Percentiles rank a stretch among this genome's conserved stretches.
Conservation (phyloP, 2,797 vertebrate genomes). For the Lithobates sylvaticus region DNA sequence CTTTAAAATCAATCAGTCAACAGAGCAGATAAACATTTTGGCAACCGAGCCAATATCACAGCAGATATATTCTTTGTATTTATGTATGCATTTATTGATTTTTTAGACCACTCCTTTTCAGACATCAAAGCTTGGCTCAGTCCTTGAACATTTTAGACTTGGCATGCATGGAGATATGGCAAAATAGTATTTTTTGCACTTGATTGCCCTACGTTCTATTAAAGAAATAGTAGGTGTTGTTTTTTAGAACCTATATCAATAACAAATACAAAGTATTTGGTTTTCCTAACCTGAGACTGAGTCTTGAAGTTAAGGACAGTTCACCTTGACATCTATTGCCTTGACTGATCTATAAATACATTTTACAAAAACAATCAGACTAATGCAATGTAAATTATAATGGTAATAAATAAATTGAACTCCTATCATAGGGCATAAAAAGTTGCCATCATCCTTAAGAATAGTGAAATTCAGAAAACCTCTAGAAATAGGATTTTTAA, state of each 20-base stretch:
- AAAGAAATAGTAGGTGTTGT: too few relatives aligned
- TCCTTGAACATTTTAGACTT: background rate
- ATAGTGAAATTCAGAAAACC: too few relatives aligned
- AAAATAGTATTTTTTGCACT: background rate
- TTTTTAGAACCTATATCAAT: background rate
- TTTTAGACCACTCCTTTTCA: background rate
- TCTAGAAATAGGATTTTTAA: too few relatives aligned
- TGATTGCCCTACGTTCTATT: too few relatives aligned
- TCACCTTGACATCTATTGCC: background rate
- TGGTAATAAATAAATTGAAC: too few relatives aligned
- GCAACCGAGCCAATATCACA: background rate
- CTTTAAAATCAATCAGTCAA: too few relatives aligned
- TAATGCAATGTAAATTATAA: background rate
- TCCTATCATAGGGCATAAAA: too few relatives aligned
- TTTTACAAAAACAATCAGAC: background rate
- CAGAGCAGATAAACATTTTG: too few relatives aligned
- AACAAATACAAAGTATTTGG: background rate
- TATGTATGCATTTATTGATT: background rate
- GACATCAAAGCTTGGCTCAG: background rate
- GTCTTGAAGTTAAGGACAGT: background rate
- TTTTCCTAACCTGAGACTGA: background rate
- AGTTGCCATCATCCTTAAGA: too few relatives aligned
- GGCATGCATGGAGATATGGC: too few relatives aligned
- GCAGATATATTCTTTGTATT: background rate
- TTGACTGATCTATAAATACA: background rate